Evolutionary conservation across 35 echinoderm and acorn worm genomes (phyloP).

Genomic region (Anneissia japonica): DNA sequence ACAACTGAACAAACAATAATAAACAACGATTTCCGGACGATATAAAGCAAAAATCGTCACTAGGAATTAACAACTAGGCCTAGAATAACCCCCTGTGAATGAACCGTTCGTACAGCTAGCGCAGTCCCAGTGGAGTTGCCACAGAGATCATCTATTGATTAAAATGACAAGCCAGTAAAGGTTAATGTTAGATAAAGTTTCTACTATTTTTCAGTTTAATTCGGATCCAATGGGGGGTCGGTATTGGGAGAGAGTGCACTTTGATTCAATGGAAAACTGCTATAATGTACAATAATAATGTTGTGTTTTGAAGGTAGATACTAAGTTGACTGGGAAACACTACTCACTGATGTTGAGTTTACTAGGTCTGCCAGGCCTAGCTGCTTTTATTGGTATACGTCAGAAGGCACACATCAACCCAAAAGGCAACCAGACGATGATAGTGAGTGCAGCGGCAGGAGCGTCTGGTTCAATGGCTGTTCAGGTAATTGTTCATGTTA

Average conservation of each 20-base stretch:
- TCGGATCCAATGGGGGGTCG: too few species aligned
- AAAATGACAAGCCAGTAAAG: neutral
- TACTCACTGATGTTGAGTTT: slow-evolving; percentile 72
- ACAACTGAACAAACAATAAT: too few species aligned
- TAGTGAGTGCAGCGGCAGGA: slow-evolving; percentile 87
- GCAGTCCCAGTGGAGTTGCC: too few species aligned
- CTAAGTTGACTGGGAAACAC: slow-evolving; percentile 46
- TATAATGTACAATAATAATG: neutral
- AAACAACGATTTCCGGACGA: too few species aligned
- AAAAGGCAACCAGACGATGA: slow-evolving; percentile 75
- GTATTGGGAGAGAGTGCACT: too few species aligned
- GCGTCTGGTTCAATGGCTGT: slow-evolving; percentile 88
- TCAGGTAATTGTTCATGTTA: too few species aligned
- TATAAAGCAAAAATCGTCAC: too few species aligned
- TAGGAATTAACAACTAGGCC: too few species aligned
- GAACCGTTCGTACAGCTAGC: too few species aligned
- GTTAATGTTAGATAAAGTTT: neutral
- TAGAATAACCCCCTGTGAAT: too few species aligned
- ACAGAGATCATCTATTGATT: too few species aligned
- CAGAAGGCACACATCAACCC: slow-evolving; percentile 81
- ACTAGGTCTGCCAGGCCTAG: slow-evolving; percentile 58
- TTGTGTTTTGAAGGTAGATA: slow-evolving; percentile 51
- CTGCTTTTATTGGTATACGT: slow-evolving; percentile 63
- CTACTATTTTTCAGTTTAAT: neutral
- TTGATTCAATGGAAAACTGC: too few species aligned